Evolutionary conservation across 2,797 vertebrate genomes (phyloP).

Genomic region (Australoheros facetus): DNA sequence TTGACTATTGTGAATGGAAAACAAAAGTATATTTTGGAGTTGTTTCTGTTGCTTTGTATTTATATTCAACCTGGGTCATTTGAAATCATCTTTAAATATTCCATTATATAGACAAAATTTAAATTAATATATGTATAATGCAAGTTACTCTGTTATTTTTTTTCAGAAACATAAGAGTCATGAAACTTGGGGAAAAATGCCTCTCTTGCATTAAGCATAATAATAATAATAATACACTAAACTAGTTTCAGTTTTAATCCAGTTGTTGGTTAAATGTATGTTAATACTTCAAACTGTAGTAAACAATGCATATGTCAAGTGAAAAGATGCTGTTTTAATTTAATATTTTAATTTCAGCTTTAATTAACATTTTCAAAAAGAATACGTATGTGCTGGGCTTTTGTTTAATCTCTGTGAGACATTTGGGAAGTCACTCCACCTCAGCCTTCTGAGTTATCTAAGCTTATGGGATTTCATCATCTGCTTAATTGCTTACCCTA

Average conservation of each 20-base stretch:
- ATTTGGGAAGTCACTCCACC: constrained; percentile 29
- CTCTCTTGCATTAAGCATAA: neutral
- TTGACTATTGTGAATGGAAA: too few relatives aligned
- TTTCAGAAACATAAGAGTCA: neutral
- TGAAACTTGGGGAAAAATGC: neutral
- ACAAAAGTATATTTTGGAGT: too few relatives aligned
- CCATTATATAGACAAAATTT: too few relatives aligned
- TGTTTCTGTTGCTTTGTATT: too few relatives aligned
- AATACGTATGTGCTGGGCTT: constrained; percentile 9
- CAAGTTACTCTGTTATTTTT: neutral
- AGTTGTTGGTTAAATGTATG: neutral
- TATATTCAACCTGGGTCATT: too few relatives aligned
- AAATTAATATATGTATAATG: neutral
- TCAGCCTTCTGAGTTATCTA: constrained; percentile 42
- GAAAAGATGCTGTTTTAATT: constrained; percentile 45
- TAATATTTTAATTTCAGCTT: constrained; percentile 31
- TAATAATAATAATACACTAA: neutral
- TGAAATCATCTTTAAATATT: too few relatives aligned
- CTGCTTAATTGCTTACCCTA: constrained; percentile 69
- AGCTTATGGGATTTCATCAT: constrained; percentile 58
- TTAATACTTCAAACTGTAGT: constrained; percentile 15
- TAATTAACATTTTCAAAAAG: constrained; percentile 55
- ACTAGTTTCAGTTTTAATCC: neutral
- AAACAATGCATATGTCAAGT: neutral
- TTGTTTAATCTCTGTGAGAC: constrained; percentile 29